Evolutionary conservation across 2,888 invertebrate species (phyloP).

Genomic region (Galerucella calmariensis): DNA sequence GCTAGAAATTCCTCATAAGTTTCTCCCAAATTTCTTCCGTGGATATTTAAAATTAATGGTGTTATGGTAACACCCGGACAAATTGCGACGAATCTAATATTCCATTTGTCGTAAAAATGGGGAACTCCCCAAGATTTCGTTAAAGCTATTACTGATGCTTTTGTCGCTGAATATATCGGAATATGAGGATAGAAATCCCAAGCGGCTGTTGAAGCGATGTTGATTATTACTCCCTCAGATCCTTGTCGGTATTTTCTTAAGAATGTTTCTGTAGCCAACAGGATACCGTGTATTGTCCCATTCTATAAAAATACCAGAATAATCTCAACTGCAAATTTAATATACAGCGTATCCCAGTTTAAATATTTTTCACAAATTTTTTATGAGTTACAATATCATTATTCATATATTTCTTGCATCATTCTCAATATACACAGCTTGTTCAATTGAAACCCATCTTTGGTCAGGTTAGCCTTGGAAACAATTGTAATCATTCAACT

Average conservation of each 20-base stretch:
- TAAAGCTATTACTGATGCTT: conserved; percentile 46
- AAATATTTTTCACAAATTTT: background rate
- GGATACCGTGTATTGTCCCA: conserved; percentile 46
- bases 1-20: conserved; percentile 38
- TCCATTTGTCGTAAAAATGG: conserved; percentile 60
- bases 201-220: conserved; percentile 47
- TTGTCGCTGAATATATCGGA: conserved; percentile 47
- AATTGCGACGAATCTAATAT: conserved; percentile 66
- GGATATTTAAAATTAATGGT: conserved; percentile 52
- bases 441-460: no score
- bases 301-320: conserved; percentile 52
- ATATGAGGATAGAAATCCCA: conserved; percentile 33
- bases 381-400: no score
- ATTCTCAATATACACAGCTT: no score
- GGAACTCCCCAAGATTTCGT: conserved; percentile 45
- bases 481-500: no score
- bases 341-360: background rate
- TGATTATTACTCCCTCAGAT: conserved; percentile 46
- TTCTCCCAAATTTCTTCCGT: conserved; percentile 44
- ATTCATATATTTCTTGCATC: no score
- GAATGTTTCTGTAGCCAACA: conserved; percentile 48
- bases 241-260: conserved; percentile 48
- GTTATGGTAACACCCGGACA: conserved; percentile 68
- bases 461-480: no score
- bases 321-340: background rate